phyloP scores from a whole-genome alignment of 2,797 vertebrate genomes.

The Trichosurus vulpecula region DNA sequence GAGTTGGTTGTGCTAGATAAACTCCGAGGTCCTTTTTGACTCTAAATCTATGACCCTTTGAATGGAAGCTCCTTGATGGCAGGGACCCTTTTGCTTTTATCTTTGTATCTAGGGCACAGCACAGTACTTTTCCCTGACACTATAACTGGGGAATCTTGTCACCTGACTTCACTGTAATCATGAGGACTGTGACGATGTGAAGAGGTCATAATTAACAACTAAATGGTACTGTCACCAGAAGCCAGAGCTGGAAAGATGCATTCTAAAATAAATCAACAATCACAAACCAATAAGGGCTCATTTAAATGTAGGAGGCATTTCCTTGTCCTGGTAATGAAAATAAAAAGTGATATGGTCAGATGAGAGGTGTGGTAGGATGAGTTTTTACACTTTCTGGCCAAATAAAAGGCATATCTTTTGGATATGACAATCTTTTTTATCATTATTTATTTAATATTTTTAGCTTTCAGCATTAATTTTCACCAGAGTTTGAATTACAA shows the following conservation, averaged over 20 bases:
- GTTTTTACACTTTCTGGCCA: neutral
- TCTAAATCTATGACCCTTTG: too few species aligned
- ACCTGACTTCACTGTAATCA: neutral
- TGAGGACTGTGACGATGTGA: neutral
- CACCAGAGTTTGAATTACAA: too few species aligned
- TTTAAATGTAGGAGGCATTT: conserved; percentile 1
- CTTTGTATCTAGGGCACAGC: too few species aligned
- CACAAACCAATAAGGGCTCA: neutral
- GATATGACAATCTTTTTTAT: too few species aligned
- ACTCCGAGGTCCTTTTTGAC: too few species aligned
- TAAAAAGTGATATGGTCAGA: neutral
- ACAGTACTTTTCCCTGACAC: neutral
- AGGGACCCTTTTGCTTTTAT: too few species aligned
- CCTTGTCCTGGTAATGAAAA: neutral
- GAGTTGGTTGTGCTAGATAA: too few species aligned
- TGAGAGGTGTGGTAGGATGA: neutral
- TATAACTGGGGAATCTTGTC: neutral
- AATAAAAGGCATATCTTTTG: conserved; percentile 4
- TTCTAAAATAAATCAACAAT: neutral
- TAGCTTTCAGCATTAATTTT: too few species aligned
- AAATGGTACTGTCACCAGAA: neutral
- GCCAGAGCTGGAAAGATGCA: neutral
- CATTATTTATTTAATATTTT: too few species aligned
- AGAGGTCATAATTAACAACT: neutral
- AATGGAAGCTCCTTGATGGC: too few species aligned